Evolutionary conservation across 2,797 vertebrate species (phyloP).

Genomic region (Sebastes flavidus): DNA sequence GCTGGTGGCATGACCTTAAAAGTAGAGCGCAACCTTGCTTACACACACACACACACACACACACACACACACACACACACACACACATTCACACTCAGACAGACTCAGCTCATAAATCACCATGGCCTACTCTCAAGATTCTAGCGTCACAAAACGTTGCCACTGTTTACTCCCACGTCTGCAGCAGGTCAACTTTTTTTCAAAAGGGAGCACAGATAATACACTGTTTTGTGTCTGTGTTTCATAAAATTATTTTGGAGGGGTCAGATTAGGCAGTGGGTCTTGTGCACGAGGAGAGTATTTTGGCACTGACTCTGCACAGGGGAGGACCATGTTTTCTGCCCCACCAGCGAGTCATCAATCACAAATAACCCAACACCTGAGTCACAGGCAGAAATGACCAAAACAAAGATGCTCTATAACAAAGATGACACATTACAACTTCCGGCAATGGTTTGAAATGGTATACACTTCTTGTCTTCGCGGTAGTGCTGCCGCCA

Average conservation of each 20-base stretch:
- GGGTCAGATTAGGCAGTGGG: not conserved
- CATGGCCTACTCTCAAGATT: slow-evolving; percentile 43
- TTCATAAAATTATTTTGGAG: slow-evolving; percentile 4
- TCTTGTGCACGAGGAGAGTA: not conserved
- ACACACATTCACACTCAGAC: slow-evolving; percentile 1
- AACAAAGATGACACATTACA: too few species aligned
- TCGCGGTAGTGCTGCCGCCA: too few species aligned
- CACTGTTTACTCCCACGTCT: slow-evolving; percentile 30
- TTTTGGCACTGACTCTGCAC: not conserved
- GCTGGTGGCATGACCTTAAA: slow-evolving; percentile 19
- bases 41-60: not conserved
- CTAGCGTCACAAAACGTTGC: slow-evolving; percentile 34
- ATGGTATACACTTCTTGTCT: too few species aligned
- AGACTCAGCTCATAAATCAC: slow-evolving; percentile 59
- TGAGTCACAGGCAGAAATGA: not conserved
- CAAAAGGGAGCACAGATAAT: slow-evolving; percentile 22
- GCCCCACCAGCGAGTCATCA: slow-evolving; percentile 8
- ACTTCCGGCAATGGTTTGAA: too few species aligned
- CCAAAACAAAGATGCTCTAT: too few species aligned
- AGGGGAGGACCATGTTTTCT: not conserved
- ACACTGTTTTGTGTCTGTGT: not conserved
- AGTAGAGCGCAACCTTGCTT: slow-evolving; percentile 24
- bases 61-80: not conserved
- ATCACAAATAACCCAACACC: slow-evolving; percentile 11
- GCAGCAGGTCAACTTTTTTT: slow-evolving; percentile 32